Conservation (phyloP, 2,888 invertebrate species). For the Pollenia amentaria region DNA sequence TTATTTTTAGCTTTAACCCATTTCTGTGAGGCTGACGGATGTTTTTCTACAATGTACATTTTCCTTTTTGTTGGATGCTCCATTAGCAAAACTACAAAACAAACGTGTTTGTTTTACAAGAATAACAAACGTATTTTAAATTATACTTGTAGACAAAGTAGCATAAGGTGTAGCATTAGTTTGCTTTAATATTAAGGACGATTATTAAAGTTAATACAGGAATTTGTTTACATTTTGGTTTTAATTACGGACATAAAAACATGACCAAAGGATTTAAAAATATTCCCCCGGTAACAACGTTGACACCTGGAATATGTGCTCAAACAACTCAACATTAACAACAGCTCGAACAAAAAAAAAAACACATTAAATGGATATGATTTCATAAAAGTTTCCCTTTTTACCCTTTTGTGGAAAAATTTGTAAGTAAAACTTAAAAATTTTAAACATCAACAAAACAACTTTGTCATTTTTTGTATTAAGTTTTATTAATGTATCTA, state of each 20-base stretch:
- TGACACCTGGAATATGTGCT: conserved; percentile 11
- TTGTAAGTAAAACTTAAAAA: neutral
- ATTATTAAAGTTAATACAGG: conserved; percentile 1
- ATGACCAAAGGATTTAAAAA: conserved; percentile 23
- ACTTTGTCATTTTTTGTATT: no score
- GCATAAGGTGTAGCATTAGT: neutral
- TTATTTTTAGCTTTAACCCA: neutral
- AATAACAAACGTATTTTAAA: conserved; percentile 25
- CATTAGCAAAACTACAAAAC: conserved; percentile 43
- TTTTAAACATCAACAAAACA: no score
- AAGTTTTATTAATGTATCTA: no score
- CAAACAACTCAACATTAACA: conserved; percentile 2
- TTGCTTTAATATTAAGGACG: neutral
- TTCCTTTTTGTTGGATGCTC: neutral
- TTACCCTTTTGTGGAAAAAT: neutral
- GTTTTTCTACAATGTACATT: conserved; percentile 10
- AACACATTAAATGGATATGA: neutral
- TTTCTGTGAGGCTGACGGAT: neutral
- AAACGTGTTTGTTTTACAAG: conserved; percentile 50
- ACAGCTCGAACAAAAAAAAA: neutral
- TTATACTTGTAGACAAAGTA: neutral
- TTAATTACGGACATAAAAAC: conserved; percentile 45
- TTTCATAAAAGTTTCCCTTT: neutral
- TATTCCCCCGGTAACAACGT: conserved; percentile 1
- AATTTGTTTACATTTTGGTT: conserved; percentile 31